A percentile compares a stretch with the other conserved stretches of the same genome.
These are phyloP conservation scores for Phania funesta DNA, from an alignment of 2,888 invertebrate species.

Conservation along the genomic window DNA sequence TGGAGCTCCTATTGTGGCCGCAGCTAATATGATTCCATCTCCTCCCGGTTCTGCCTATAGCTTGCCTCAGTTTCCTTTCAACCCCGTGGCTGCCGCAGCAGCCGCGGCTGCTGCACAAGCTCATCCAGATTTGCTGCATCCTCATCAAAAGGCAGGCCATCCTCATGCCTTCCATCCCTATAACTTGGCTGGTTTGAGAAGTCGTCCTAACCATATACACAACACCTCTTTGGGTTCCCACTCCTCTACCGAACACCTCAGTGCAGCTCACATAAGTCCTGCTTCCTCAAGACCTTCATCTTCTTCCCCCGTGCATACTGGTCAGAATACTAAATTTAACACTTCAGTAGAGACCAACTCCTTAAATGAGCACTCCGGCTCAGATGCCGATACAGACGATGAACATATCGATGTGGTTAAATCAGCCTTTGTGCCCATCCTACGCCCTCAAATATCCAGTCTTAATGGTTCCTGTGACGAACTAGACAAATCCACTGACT, in stretches of 20 bases:
- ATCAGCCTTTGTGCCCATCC: conserved; percentile 87
- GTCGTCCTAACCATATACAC: conserved; percentile 71
- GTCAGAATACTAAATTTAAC: conserved; percentile 78
- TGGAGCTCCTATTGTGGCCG: conserved; percentile 52
- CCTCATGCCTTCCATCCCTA: conserved; percentile 83
- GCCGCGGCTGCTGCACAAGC: conserved; percentile 71
- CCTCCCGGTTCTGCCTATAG: conserved; percentile 80
- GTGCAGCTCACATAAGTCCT: conserved; percentile 77
- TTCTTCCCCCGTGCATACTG: conserved; percentile 74
- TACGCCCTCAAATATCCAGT: conserved; percentile 78
- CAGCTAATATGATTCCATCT: conserved; percentile 81
- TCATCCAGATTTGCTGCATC: conserved; percentile 81
- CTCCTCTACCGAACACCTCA: conserved; percentile 74
- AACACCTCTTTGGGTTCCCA: conserved; percentile 70
- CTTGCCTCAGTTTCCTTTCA: conserved; percentile 83
- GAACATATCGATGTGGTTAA: conserved; percentile 88
- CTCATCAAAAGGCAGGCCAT: conserved; percentile 75
- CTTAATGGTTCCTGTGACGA: conserved; percentile 76
- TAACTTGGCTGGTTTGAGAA: conserved; percentile 78
- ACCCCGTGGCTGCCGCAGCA: conserved; percentile 77
- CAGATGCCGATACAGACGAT: conserved; percentile 84
- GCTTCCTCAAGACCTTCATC: conserved; percentile 79
- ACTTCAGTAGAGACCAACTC: conserved; percentile 84
- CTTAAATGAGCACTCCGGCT: conserved; percentile 82
- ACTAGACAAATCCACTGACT: conserved; percentile 76